Evolutionary conservation across 2,888 invertebrate species (phyloP), one percentile per base, ranked within the genome.

Genomic region (Vandiemenella viatica): DNA sequence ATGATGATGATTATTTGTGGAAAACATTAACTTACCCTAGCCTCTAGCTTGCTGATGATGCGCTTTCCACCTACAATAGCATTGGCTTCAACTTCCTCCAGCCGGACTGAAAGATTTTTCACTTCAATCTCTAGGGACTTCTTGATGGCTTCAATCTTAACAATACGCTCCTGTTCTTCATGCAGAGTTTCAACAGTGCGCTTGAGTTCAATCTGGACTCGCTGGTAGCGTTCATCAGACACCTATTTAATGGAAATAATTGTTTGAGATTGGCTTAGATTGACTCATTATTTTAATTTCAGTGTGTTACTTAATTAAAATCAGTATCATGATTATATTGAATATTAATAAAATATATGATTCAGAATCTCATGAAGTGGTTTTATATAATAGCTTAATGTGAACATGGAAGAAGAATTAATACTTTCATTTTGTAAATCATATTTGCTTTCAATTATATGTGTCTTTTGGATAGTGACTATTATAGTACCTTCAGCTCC

Each of bases 91-190:
- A 96, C 93, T 70, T 95, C 95, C 68, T 93, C 92, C 63, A 93
- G 76, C 64, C 92, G 87, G 59, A 92, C 75, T 59, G 88, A 87
- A 66, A 93, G 73, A 70, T 90, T 92, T 81, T 91, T 92, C 61
- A 93, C 92, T 76, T 95, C 95, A 66, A 92, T 90, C 73, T 96
- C 95, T 63, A 95, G 79, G 55, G 91, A 89, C 75, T 95, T 95
- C 80, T 93, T 92, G 74, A 95, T 86, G 60, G 93, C 83, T 73
- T 96, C 95, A 69, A 95, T 89, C 77, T 93, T 95, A 63, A 93
- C 86, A 62, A 91, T 85, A 66, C 93, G 89, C 67, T 95, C 95
- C 70, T 91, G 90, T 69, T 96, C 95, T 67, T 93, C 93, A 67
- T 93, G 92, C 63, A 93, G 74, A 62, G 84, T 79, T 69, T 95